Conservation (phyloP, 2,888 invertebrate species). For the Drosophila kuntzei region DNA sequence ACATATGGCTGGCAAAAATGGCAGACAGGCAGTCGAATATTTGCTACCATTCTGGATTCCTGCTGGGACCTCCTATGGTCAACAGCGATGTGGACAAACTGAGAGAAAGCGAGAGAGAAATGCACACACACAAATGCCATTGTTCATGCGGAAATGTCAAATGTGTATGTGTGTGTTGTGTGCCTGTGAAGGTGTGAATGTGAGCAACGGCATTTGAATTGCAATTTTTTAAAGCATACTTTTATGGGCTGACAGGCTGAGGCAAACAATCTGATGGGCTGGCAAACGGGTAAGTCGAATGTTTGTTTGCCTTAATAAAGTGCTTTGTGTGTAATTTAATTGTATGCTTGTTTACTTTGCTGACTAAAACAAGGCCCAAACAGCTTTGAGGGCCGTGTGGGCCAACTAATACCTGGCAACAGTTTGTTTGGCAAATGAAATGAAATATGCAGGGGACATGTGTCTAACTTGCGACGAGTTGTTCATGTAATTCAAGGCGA, state of each 20-base stretch:
- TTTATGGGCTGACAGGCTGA: conserved; percentile 24
- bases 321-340: conserved; percentile 62
- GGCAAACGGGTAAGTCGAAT: conserved; percentile 7
- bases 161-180: conserved; percentile 7
- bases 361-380: conserved; percentile 32
- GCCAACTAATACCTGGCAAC: conserved; percentile 53
- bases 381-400: conserved; percentile 4
- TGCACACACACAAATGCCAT: conserved; percentile 48
- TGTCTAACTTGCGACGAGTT: conserved; percentile 56
- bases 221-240: conserved; percentile 57
- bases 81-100: conserved; percentile 4
- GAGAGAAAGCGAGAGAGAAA: conserved; percentile 1
- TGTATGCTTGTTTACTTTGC: conserved; percentile 48
- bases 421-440: conserved; percentile 65
- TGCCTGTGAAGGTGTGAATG: conserved; percentile 33
- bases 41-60: conserved; percentile 6
- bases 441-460: conserved; percentile 75
- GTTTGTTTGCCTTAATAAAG: conserved; percentile 63
- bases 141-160: conserved; percentile 59
- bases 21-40: conserved; percentile 9
- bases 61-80: conserved; percentile 33
- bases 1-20: conserved; percentile 24
- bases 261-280: background rate
- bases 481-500: conserved; percentile 41
- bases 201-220: conserved; percentile 41